Percentiles rank a stretch among this genome's conserved stretches.
Evolutionary conservation across 2,888 invertebrate species (phyloP).

Genomic region (Scaptomyza tumidula): DNA sequence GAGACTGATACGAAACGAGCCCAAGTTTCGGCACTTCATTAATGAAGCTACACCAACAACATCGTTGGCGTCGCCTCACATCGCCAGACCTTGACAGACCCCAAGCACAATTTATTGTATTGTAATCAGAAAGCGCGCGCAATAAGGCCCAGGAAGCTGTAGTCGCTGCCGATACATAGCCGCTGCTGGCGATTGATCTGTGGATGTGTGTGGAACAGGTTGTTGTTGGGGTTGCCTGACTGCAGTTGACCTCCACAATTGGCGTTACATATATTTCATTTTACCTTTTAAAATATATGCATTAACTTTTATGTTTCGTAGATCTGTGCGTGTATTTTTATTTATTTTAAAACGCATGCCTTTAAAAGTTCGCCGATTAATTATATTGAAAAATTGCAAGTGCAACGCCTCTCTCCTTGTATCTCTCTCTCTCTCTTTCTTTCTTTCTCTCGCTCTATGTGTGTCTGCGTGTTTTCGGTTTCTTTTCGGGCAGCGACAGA

Average conservation of each 20-base stretch:
- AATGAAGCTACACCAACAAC: conserved; percentile 61
- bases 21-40: conserved; percentile 79
- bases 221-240: conserved; percentile 58
- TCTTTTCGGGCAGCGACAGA: conserved; percentile 63
- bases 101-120: conserved; percentile 63
- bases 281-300: conserved; percentile 3
- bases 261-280: conserved; percentile 57
- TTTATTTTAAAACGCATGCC: conserved; percentile 45
- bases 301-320: neutral
- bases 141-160: conserved; percentile 48
- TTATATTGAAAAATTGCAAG: conserved; percentile 62
- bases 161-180: neutral
- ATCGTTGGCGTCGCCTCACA: conserved; percentile 28
- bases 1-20: conserved; percentile 56
- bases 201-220: conserved; percentile 65
- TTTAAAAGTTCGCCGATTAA: conserved; percentile 60
- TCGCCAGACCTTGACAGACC: conserved; percentile 67
- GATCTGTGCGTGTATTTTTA: conserved; percentile 43
- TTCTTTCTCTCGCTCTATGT: conserved; percentile 5
- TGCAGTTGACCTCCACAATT: conserved; percentile 71
- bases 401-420: conserved; percentile 43
- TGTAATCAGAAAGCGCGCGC: conserved; percentile 50
- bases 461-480: neutral
- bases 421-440: conserved; percentile 1
- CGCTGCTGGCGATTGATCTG: conserved; percentile 34